Evolutionary conservation across 2,113 vertebrate species (phyloP), one percentile per base, ranked within the genome.

Genomic region (Siphamia tubifer): DNA sequence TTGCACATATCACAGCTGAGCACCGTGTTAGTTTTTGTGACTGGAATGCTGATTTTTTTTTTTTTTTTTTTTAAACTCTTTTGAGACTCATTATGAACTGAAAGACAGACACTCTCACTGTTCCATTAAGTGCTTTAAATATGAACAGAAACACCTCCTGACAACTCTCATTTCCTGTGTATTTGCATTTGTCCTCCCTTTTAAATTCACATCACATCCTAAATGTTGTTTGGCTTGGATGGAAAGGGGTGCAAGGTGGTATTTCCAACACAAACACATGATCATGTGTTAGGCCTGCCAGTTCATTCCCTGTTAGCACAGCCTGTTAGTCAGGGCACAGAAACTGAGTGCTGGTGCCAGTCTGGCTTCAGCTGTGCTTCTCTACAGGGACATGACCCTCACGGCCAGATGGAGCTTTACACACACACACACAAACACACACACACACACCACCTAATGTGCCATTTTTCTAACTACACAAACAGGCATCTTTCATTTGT

Each of bases 241-340:
- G 16, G 60, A 64, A 54, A 21, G 32, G 48, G 58, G 56, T 8
- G 58, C 35, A 6, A 34, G 73, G 78, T 80, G 82, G 68, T 80
- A 61, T 84, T 90, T 88, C 84, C 81, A 89, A 79, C 66, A 76
- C 89, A 91, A 86, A 90, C 79, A 86, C 82, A 63, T 8, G 12
- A 77, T 81, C 61, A 20, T 66, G 74, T 53, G 56, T 32, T 53
- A 25, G 31, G 67, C 62, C 72, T 72, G 79, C 73, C 65, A 77
- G 78, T 68, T 58, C 2, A 32, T 20, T 76, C 69, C 69, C 69
- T 89, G 84, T 90, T 89, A 88, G 87, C 83, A 57, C 86, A 87
- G 86, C 63, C 74, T 82, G 81, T 80, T 84, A 72, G 77, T 78
- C 45, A 47, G 77, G 78, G 71, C 77, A 55, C 65, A 40, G 61